Conservation (phyloP, 2,113 vertebrate species). For the Nannobrachium achirus region DNA sequence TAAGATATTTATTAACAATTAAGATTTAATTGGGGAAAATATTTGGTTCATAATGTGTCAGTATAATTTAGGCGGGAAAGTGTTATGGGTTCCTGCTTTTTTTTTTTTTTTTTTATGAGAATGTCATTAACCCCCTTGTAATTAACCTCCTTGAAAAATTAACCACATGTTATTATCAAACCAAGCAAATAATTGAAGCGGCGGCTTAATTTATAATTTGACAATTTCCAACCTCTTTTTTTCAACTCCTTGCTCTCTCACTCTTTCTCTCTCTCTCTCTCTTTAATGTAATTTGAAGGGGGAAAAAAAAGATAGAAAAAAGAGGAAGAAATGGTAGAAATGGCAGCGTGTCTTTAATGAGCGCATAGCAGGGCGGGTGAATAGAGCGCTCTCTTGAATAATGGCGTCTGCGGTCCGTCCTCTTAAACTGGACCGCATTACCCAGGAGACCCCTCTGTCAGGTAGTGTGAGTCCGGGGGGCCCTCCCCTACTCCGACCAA, state of each 20-base stretch:
- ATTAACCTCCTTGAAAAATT: slow-evolving; percentile 84
- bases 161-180: slow-evolving; percentile 82
- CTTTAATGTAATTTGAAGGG: slow-evolving; percentile 73
- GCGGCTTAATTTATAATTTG: slow-evolving; percentile 81
- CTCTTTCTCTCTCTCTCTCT: slow-evolving; percentile 8
- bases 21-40: slow-evolving; percentile 75
- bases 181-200: slow-evolving; percentile 82
- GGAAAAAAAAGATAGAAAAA: slow-evolving; percentile 39
- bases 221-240: slow-evolving; percentile 73
- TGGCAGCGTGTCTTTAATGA: slow-evolving; percentile 74
- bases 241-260: neutral
- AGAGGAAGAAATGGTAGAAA: slow-evolving; percentile 65
- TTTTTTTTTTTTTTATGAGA: slow-evolving; percentile 73
- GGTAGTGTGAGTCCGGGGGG: slow-evolving; percentile 29
- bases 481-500: slow-evolving; percentile 34
- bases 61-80: slow-evolving; percentile 69
- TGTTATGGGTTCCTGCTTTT: slow-evolving; percentile 65
- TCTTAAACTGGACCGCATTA: slow-evolving; percentile 51
- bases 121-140: slow-evolving; percentile 81
- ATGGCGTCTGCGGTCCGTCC: slow-evolving; percentile 57
- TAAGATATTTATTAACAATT: slow-evolving; percentile 79
- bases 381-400: slow-evolving; percentile 57
- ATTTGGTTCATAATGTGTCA: slow-evolving; percentile 72
- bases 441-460: slow-evolving; percentile 28
- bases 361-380: slow-evolving; percentile 50